Percentiles rank a stretch among this genome's conserved stretches.
Conservation (phyloP, 2,888 invertebrate species). For the Eudemis profundana region DNA sequence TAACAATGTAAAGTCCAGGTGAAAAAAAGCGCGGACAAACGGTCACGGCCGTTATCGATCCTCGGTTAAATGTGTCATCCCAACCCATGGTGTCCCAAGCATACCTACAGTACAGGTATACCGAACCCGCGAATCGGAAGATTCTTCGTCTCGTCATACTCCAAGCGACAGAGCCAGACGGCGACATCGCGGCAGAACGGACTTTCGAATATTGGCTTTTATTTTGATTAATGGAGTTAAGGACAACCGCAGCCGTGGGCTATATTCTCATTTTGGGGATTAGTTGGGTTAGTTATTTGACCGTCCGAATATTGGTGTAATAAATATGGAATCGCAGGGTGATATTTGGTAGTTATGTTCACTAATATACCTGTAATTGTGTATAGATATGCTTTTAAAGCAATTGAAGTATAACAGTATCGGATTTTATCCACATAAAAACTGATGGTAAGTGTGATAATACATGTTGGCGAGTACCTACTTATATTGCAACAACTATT, state of each 20-base stretch:
- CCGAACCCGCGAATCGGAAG: constrained; percentile 8
- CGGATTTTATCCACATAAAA: too few relatives aligned
- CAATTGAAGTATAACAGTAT: too few relatives aligned
- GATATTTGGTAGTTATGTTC: too few relatives aligned
- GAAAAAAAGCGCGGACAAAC: constrained; percentile 1
- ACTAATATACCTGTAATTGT: too few relatives aligned
- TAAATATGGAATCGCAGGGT: too few relatives aligned
- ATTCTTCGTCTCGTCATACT: constrained; percentile 18
- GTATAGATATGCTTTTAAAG: too few relatives aligned
- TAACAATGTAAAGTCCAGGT: too few relatives aligned
- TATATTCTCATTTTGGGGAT: not conserved
- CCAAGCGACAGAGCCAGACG: constrained; percentile 9
- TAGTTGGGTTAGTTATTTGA: not conserved
- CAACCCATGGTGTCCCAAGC: constrained; percentile 15
- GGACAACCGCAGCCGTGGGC: not conserved
- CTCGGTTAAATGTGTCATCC: constrained; percentile 25
- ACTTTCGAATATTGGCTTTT: constrained; percentile 15
- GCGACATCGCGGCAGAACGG: constrained; percentile 4
- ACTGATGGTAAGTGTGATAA: too few relatives aligned
- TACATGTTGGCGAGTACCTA: too few relatives aligned
- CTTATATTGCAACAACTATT: too few relatives aligned
- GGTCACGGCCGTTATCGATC: constrained; percentile 29
- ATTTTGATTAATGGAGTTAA: constrained; percentile 11
- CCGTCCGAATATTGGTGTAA: not conserved
- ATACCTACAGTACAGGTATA: constrained; percentile 26